phyloP scores from a whole-genome alignment of 2,113 vertebrate species.

The Nerophis lumbriciformis region DNA sequence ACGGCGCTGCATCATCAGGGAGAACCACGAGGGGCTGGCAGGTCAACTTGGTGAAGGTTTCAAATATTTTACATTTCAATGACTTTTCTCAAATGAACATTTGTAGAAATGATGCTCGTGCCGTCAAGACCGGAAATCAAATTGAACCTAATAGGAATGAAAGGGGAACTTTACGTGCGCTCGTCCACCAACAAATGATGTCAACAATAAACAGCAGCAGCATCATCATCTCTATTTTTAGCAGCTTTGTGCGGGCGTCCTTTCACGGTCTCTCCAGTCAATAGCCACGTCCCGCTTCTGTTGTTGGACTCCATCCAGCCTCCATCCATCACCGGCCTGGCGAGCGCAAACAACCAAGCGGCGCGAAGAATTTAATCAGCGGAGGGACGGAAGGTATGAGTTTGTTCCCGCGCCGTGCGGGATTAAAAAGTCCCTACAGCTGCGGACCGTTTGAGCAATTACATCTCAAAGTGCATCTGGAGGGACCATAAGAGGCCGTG shows the following conservation, averaged over 20 bases:
- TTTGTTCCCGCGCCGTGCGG: constrained; percentile 1
- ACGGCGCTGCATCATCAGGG: no score
- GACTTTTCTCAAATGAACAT: no score
- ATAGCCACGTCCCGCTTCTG: constrained; percentile 26
- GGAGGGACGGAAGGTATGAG: background rate
- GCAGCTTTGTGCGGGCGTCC: background rate
- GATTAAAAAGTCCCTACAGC: constrained; percentile 35
- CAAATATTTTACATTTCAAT: no score
- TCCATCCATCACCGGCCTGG: constrained; percentile 31
- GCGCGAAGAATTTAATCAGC: constrained; percentile 39
- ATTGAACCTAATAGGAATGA: no score
- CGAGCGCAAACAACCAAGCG: constrained; percentile 6
- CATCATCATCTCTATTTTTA: constrained; percentile 45
- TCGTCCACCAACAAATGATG: no score
- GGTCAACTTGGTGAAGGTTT: no score
- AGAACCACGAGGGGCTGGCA: no score
- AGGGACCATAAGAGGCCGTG: no score
- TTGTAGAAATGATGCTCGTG: no score
- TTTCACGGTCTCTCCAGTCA: constrained; percentile 26
- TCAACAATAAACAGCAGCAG: no score
- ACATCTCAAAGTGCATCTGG: background rate
- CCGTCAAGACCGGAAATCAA: no score
- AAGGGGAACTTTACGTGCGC: no score
- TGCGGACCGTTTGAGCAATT: background rate
- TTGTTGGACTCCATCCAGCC: constrained; percentile 19